phyloP scores from a whole-genome alignment of 2,113 vertebrate species.

The Bothrops jararaca region DNA sequence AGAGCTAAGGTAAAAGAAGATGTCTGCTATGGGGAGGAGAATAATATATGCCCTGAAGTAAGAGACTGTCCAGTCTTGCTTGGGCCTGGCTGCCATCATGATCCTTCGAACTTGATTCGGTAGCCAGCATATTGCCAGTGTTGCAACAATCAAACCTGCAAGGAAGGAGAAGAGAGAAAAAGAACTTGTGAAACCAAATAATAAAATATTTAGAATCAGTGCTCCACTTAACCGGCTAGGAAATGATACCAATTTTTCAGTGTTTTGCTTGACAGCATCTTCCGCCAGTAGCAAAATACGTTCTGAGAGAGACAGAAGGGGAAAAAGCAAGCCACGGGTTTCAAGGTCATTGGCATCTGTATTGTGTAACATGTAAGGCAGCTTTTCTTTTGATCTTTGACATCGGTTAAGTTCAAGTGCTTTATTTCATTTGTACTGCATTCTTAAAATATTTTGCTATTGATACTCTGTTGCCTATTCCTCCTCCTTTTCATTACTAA shows the following conservation, averaged over 20 bases:
- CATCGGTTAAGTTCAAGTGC: constrained; percentile 54
- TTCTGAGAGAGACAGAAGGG: neutral
- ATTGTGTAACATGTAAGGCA: constrained; percentile 51
- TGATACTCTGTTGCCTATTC: constrained; percentile 24
- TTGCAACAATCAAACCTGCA: constrained; percentile 84
- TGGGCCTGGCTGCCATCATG: constrained; percentile 84
- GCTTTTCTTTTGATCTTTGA: constrained; percentile 56
- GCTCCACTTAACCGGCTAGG: constrained; percentile 56
- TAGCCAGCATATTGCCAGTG: constrained; percentile 87
- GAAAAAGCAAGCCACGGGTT: constrained; percentile 27
- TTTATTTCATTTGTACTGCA: constrained; percentile 55
- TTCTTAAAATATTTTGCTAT: constrained; percentile 48
- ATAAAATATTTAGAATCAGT: constrained; percentile 29
- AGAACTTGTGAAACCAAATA: neutral
- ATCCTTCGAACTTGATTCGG: constrained; percentile 89
- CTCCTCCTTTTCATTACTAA: constrained; percentile 53
- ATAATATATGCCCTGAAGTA: constrained; percentile 80
- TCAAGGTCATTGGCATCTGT: constrained; percentile 54
- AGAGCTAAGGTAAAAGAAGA: constrained; percentile 95
- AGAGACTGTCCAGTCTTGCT: constrained; percentile 74
- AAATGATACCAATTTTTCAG: constrained; percentile 59
- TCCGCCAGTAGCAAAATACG: constrained; percentile 57
- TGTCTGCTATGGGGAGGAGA: constrained; percentile 82
- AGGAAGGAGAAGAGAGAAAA: constrained; percentile 22
- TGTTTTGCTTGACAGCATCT: constrained; percentile 64